These are phyloP conservation scores for Chascanopsetta lugubris DNA, from an alignment of 2,113 vertebrate species.

Conservation along the genomic window DNA sequence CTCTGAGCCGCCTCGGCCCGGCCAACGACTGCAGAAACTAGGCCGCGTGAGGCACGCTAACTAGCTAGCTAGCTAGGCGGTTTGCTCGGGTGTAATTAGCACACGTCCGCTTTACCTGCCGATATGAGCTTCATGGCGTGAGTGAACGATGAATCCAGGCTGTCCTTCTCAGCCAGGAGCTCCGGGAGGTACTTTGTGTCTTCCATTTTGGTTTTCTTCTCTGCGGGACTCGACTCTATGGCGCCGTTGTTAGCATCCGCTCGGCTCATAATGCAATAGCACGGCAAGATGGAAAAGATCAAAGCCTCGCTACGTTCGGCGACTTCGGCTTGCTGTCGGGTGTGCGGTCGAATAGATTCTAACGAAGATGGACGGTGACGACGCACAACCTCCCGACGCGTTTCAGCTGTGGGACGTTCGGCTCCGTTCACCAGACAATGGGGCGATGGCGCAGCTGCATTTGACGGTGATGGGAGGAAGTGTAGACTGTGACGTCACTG, in stretches of 20 bases:
- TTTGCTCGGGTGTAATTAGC: neutral
- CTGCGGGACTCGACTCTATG: slow-evolving; percentile 29
- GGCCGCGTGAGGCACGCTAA: neutral
- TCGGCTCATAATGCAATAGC: slow-evolving; percentile 18
- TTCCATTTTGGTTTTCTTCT: slow-evolving; percentile 85
- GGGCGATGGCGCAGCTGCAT: slow-evolving; percentile 72
- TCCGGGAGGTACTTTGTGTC: slow-evolving; percentile 95
- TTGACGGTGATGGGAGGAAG: slow-evolving; percentile 29
- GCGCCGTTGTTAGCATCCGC: slow-evolving; percentile 18
- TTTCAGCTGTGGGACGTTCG: neutral
- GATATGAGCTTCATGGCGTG: slow-evolving; percentile 90
- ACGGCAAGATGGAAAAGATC: neutral
- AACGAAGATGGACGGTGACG: too few relatives aligned
- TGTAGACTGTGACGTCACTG: slow-evolving; percentile 36
- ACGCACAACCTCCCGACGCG: neutral
- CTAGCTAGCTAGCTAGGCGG: rapidly evolving
- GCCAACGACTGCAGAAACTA: neutral
- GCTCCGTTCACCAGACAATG: slow-evolving; percentile 63
- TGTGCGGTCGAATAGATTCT: too few relatives aligned
- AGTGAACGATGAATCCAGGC: slow-evolving; percentile 94
- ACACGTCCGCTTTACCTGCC: slow-evolving; percentile 53
- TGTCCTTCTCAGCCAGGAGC: slow-evolving; percentile 96
- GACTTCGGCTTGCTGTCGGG: neutral
- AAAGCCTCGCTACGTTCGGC: neutral
- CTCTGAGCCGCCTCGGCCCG: neutral